Percentiles rank a stretch among this genome's conserved stretches.
phyloP scores from a whole-genome alignment of 2,888 invertebrate species.

The Diaperis boleti region DNA sequence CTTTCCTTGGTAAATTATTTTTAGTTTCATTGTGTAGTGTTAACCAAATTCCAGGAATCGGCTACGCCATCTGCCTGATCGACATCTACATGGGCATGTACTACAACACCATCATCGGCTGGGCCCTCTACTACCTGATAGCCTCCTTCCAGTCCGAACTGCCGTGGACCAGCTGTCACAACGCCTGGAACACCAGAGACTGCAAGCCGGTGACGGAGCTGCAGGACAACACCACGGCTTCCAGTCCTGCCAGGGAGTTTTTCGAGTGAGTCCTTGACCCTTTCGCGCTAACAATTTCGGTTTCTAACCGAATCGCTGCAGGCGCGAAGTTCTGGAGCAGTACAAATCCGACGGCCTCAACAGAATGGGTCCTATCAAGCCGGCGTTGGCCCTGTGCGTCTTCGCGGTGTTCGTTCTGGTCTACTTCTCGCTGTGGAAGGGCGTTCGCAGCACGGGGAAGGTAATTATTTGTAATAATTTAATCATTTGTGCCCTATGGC shows the following conservation, averaged over 20 bases:
- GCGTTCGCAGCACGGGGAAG: constrained; percentile 92
- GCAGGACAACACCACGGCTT: constrained; percentile 69
- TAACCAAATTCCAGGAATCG: constrained; percentile 77
- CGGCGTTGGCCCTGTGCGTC: constrained; percentile 89
- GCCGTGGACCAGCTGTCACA: constrained; percentile 90
- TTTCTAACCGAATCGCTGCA: constrained; percentile 60
- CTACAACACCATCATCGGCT: constrained; percentile 97
- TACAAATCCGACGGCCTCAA: constrained; percentile 86
- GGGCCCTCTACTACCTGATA: constrained; percentile 93
- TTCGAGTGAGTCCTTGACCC: constrained; percentile 78
- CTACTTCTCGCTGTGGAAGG: constrained; percentile 97
- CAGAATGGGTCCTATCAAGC: constrained; percentile 89
- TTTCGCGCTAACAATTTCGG: background rate
- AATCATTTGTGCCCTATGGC: too few relatives aligned
- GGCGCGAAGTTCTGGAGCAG: constrained; percentile 88
- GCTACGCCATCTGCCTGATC: constrained; percentile 95
- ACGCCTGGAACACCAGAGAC: constrained; percentile 86
- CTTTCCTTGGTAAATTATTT: too few relatives aligned
- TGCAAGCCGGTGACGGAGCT: constrained; percentile 74
- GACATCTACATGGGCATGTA: constrained; percentile 97
- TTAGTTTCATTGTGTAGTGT: too few relatives aligned
- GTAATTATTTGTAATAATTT: constrained; percentile 67
- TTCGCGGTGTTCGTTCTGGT: constrained; percentile 92
- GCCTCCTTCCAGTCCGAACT: constrained; percentile 84
- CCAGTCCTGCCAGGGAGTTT: constrained; percentile 88